Evolutionary conservation across 2,888 invertebrate species (phyloP).

Genomic region (Panopea generosa): DNA sequence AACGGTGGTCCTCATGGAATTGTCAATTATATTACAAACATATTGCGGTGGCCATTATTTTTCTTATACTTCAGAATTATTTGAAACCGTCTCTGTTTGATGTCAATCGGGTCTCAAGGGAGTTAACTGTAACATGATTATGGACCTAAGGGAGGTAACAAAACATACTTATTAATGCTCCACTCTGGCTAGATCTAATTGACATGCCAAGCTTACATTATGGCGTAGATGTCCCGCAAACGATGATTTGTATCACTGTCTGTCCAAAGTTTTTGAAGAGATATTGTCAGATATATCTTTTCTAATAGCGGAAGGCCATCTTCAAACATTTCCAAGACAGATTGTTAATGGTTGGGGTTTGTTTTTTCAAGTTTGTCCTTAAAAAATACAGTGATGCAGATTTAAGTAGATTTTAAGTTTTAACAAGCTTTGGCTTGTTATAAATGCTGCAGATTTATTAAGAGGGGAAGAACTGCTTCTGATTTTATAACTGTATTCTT

Average conservation of each 20-base stretch:
- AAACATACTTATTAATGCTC: conserved; percentile 53
- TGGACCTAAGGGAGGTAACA: conserved; percentile 38
- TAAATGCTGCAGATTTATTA: too few relatives aligned
- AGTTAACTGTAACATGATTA: conserved; percentile 49
- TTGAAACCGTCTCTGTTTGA: conserved; percentile 56
- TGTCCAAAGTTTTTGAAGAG: not conserved
- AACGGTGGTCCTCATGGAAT: conserved; percentile 44
- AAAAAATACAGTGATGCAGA: too few relatives aligned
- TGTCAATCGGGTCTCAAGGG: conserved; percentile 57
- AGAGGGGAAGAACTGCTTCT: too few relatives aligned
- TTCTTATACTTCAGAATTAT: conserved; percentile 54
- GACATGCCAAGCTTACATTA: conserved; percentile 62
- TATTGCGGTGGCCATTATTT: conserved; percentile 62
- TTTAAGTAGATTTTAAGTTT: too few relatives aligned
- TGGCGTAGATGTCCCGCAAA: conserved; percentile 35
- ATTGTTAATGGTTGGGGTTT: not conserved
- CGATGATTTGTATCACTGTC: conserved; percentile 52
- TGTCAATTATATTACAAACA: conserved; percentile 58
- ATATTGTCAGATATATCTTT: not conserved
- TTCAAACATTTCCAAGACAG: too few relatives aligned
- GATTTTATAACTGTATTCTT: too few relatives aligned
- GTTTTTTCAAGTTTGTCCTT: not conserved
- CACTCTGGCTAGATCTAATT: conserved; percentile 42
- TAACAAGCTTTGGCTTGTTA: too few relatives aligned
- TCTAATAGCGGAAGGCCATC: too few relatives aligned